Conservation (phyloP, 2,888 invertebrate species). For the Craniophora ligustri region DNA sequence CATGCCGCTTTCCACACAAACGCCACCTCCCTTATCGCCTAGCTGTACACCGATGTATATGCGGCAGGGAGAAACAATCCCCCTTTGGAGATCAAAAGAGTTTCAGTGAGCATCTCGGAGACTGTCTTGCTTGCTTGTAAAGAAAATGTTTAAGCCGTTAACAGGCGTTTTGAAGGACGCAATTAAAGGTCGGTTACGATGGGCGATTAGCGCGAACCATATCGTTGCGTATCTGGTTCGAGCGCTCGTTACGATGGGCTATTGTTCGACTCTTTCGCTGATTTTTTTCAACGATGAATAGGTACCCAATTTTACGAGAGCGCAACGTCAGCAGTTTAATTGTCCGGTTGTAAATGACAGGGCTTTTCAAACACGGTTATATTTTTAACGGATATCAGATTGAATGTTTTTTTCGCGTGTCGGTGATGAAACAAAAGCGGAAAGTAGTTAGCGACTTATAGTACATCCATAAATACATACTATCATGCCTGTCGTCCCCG, state of each 20-base stretch:
- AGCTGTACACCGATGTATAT: constrained; percentile 54
- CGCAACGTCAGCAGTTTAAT: constrained; percentile 65
- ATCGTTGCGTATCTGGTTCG: constrained; percentile 40
- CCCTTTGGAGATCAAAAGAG: constrained; percentile 65
- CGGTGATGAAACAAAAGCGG: too few species aligned
- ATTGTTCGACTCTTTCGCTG: constrained; percentile 58
- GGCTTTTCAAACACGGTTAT: constrained; percentile 43
- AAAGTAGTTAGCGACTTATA: too few species aligned
- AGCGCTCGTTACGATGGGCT: constrained; percentile 50
- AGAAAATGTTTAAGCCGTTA: constrained; percentile 33
- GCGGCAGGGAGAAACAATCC: constrained; percentile 53
- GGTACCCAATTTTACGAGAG: constrained; percentile 58
- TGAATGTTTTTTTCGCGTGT: constrained; percentile 13
- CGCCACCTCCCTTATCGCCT: constrained; percentile 42
- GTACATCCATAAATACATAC: too few species aligned
- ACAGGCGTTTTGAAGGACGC: constrained; percentile 34
- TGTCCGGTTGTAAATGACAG: constrained; percentile 53
- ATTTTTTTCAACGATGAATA: constrained; percentile 61
- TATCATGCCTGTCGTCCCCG: too few species aligned
- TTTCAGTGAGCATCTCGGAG: constrained; percentile 47
- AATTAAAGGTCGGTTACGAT: constrained; percentile 49
- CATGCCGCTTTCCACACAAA: constrained; percentile 47
- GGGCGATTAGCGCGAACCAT: constrained; percentile 49
- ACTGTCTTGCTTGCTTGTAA: constrained; percentile 32
- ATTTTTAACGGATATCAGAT: constrained; percentile 27